Base-by-base conservation (phyloP, 2,113 vertebrate genomes). In the Condylura cristata region DNA sequence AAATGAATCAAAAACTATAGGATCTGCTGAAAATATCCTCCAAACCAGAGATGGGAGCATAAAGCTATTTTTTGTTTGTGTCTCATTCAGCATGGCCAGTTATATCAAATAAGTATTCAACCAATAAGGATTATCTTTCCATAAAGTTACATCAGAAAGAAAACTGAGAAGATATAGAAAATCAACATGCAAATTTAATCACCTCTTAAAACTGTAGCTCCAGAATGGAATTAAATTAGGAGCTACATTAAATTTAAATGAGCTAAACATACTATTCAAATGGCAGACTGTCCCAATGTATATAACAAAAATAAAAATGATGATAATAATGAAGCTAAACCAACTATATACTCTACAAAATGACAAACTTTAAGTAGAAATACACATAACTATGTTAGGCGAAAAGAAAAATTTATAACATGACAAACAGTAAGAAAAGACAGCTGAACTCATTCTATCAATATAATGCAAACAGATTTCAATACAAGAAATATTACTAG, bases 71-170 rank as follows among this genome's bases (percentile, higher is more conserved):
- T 89, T 66, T 81, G 11, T 32, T 91, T 91, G n/a, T 60, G 3
- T 48, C 41, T 75, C 58, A 90, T 41, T 68, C 70, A 80, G 32
- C 34, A 65, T 76, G 34, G 85, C 39, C 5, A 91, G 65, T 71
- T 89, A 70, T 0, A 68, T 20, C 61, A 79, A 34, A 18, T 60
- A 87, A 61, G 16, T 34, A 75, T 22, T 39, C 26, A 78, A 74
- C 18, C 11, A 79, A 61, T 8, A 28, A 81, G 88, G 8, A 13
- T 39, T 56, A 61, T 87, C 51, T 88, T 68, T 92, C 46, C 53
- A 58, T 87, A 85, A 75, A 87, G 28, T 82, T 78, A 68, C 82
- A 58, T 70, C 26, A 84, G 30, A 82, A 93, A 86, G 11, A 90
- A 95, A 91, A 39, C 30, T 60, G 4, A 82, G 20, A 85, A 41